Evolutionary conservation across 2,113 vertebrate genomes (phyloP).

Genomic region (Microcebus ravelobensis): DNA sequence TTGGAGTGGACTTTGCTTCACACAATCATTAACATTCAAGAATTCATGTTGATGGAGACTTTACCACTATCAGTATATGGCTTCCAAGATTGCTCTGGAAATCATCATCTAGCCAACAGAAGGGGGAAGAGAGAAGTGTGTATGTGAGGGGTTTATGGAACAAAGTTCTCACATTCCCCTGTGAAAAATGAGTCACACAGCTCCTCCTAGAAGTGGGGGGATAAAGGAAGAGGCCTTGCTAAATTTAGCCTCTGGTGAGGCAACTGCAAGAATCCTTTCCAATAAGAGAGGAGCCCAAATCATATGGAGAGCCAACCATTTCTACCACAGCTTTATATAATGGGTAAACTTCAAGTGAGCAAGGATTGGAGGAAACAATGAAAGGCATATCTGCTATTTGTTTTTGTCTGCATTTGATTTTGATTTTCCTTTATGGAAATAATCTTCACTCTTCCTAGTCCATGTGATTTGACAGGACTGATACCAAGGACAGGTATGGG

Average conservation of each 20-base stretch:
- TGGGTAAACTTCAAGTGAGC: background rate
- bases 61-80: background rate
- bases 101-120: background rate
- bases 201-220: background rate
- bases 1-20: background rate
- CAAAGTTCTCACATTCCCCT: background rate
- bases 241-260: background rate
- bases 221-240: background rate
- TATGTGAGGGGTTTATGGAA: background rate
- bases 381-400: background rate
- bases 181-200: background rate
- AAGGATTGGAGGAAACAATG: background rate
- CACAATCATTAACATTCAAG: background rate
- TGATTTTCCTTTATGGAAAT: background rate
- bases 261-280: background rate
- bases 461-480: background rate
- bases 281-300: background rate
- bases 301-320: background rate
- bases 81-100: background rate
- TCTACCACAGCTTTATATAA: background rate
- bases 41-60: background rate
- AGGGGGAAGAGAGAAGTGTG: background rate
- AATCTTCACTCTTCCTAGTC: background rate
- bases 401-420: background rate
- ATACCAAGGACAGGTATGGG: background rate